Percentiles rank a stretch among this genome's conserved stretches.
phyloP scores from a whole-genome alignment of 2,888 invertebrate species.

The Protonemura montana region DNA sequence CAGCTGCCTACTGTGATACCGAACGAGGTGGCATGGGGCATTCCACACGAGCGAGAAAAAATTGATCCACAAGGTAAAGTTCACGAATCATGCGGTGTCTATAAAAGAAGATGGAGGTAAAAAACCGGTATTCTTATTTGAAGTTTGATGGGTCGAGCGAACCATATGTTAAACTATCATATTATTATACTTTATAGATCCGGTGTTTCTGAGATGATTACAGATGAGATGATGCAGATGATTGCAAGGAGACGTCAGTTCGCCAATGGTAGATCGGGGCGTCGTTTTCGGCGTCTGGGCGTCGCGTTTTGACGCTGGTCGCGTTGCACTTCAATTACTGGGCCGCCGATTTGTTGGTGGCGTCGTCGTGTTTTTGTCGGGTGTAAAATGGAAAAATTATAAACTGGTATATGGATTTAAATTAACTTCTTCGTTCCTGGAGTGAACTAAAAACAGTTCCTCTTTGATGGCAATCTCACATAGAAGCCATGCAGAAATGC shows the following conservation, averaged over 20 bases:
- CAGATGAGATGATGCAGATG: not conserved
- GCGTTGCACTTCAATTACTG: not conserved
- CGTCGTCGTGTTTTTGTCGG: not conserved
- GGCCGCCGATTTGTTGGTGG: not conserved
- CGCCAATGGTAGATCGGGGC: not conserved
- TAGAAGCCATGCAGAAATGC: too few species aligned
- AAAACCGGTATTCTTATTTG: slow-evolving; percentile 24
- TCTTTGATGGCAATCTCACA: too few species aligned
- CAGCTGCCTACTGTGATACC: slow-evolving; percentile 15
- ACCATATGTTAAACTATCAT: slow-evolving; percentile 30
- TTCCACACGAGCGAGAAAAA: not conserved
- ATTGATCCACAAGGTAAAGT: slow-evolving; percentile 21
- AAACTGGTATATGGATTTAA: too few species aligned
- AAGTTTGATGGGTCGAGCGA: slow-evolving; percentile 19
- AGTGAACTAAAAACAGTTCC: too few species aligned
- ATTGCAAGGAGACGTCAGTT: not conserved
- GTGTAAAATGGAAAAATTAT: not conserved
- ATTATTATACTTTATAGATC: slow-evolving; percentile 32
- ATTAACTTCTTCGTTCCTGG: too few species aligned
- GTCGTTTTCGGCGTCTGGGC: not conserved
- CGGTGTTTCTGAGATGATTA: slow-evolving; percentile 26
- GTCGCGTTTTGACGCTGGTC: not conserved
- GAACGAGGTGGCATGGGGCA: not conserved
- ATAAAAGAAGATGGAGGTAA: not conserved
- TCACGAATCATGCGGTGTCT: slow-evolving; percentile 15